Evolutionary conservation across 2,797 vertebrate species (phyloP), one percentile per base, ranked within the genome.

Genomic region (Paguma larvata): DNA sequence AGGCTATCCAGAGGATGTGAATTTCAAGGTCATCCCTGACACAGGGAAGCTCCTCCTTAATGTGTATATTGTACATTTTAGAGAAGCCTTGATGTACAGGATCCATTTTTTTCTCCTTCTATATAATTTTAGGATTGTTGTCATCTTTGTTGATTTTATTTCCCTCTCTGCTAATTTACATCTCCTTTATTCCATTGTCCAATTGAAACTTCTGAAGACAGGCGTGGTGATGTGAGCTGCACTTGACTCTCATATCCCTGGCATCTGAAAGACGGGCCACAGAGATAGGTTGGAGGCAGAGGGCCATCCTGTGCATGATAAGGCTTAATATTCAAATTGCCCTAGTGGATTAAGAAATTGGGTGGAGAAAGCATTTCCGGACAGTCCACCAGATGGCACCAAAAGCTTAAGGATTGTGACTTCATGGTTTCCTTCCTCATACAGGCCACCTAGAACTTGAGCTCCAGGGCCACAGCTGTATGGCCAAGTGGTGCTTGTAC

Each of bases 331-430:
- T 89, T 84, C 62, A 72, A 91, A 84, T 93, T 86, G 67, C 51
- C 9, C 12, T 18, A 4, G 11, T 75, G 19, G 62, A 32, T 96
- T 93, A 91, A 53, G 67, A 83, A 84, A 10, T 59, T 65, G 32
- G 32, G 15, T 75, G 27, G n/a, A 4, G 19, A 16, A 83, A 72
- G 32, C 32, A 5, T 95, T 89, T 96, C 11, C 15, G 59, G 48
- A 53, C 9, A 21, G 15, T 91, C 93, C 98, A 92, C 87, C 97
- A 97, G 97, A 79, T 97, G 98, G 93, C 97, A 94, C 77, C 85
- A 96, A 91, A 94, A 95, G 82, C 87, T 94, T 85, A 85, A 83
- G 34, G 65, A 85, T 94, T 75, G 62, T 18, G 23, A 16, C 16
- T 59, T 85, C 7, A 8, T 30, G 1, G 21, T 59, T 59, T 92